Evolutionary conservation across 2,797 vertebrate species (phyloP), one percentile per base, ranked within the genome.

Genomic region (Hydrophis major): DNA sequence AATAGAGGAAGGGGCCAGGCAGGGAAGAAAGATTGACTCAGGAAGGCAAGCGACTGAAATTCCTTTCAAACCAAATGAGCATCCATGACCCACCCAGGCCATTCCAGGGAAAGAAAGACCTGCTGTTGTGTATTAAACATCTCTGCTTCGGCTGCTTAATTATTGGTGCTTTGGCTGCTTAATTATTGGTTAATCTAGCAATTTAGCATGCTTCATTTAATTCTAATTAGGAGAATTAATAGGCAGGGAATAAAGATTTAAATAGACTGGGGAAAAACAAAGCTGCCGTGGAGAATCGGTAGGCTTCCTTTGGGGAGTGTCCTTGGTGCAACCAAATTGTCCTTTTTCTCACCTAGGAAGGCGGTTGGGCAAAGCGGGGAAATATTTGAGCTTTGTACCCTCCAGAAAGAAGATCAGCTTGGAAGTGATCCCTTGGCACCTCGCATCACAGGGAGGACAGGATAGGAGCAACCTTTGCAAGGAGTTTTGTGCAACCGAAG

Each of bases 141-240:
- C 97, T 97, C 97, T 95, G 97, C 95, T 94, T 96, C 97, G 96
- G 97, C 97, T 97, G 97, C 98, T 98, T 98, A 98, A 98, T 98
- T 98, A 98, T 98, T 98, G 98, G 98, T 96, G 97, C 95, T 94
- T 96, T 97, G 97, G 97, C 97, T 97, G 97, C 98, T 98, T 98
- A 98, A 98, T 98, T 98, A 98, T 98, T 98, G 98, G 98, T 97
- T 98, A 98, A 98, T 98, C 98, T 98, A 98, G 98, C 98, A 98
- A 98, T 98, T 98, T 98, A 97, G 90, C 97, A 98, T 97, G 98
- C 98, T 98, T 98, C 98, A 98, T 98, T 98, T 98, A 98, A 98
- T 98, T 98, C 98, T 98, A 98, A 98, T 98, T 98, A 98, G 98
- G 97, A 98, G 96, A 98, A 98, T 98, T 98, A 98, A 98, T 98